phyloP scores from a whole-genome alignment of 2,888 invertebrate species.

The Ceratothoa steindachneri region DNA sequence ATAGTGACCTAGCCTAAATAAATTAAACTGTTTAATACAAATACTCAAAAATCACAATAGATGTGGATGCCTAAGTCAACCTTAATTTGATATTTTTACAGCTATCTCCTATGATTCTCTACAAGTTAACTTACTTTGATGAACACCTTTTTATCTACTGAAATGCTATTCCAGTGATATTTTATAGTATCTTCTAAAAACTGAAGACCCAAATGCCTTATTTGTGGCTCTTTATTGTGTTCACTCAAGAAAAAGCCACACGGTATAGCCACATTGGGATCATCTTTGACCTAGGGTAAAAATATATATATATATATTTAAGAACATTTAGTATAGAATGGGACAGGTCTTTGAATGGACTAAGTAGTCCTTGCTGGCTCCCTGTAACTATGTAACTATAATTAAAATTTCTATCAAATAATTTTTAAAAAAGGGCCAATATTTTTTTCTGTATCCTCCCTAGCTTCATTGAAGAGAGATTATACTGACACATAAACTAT shows the following conservation, averaged over 20 bases:
- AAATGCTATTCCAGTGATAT: conserved; percentile 42
- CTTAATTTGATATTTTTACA: no score
- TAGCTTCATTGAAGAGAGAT: no score
- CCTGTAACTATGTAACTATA: background rate
- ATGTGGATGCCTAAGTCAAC: no score
- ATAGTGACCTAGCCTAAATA: no score
- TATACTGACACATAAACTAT: no score
- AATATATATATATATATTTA: no score
- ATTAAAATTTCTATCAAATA: background rate
- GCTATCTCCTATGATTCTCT: no score
- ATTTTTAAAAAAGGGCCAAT: no score
- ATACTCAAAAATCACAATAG: no score
- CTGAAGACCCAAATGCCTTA: conserved; percentile 86
- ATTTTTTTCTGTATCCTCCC: no score
- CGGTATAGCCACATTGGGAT: conserved; percentile 27
- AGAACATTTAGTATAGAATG: background rate
- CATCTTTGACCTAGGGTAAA: conserved; percentile 36
- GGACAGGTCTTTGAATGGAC: background rate
- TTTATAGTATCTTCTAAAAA: conserved; percentile 89
- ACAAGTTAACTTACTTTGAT: conserved; percentile 64
- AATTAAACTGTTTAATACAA: no score
- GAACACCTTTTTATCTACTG: conserved; percentile 62
- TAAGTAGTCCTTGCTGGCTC: background rate
- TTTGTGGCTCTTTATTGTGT: conserved; percentile 68
- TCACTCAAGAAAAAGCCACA: conserved; percentile 54